Percentiles rank a stretch among this genome's conserved stretches.
These are phyloP conservation scores for Halcyon leucocephala DNA, from an alignment of 2,797 vertebrate species.

Conservation along the genomic window DNA sequence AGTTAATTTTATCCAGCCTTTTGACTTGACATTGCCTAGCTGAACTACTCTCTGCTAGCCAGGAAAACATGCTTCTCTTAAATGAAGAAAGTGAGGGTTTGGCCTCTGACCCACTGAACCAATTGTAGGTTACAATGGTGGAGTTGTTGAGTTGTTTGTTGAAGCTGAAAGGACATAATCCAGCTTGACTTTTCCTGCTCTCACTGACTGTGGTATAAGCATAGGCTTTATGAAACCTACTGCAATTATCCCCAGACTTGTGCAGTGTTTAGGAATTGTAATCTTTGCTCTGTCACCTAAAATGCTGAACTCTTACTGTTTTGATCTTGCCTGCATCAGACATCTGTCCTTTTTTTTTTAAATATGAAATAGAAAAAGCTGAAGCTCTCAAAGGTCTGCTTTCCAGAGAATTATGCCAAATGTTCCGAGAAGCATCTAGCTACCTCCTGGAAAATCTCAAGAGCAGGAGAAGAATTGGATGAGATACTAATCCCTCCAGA, in stretches of 20 bases:
- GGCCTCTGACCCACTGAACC: not conserved
- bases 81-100: not conserved
- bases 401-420: not conserved
- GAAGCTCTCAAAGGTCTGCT: not conserved
- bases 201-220: not conserved
- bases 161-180: not conserved
- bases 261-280: not conserved
- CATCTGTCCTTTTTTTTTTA: not conserved
- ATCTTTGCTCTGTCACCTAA: not conserved
- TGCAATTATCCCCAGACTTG: not conserved
- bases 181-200: not conserved
- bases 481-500: not conserved
- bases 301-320: not conserved
- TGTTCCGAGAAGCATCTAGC: not conserved
- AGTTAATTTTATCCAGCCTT: not conserved
- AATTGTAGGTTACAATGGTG: not conserved
- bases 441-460: not conserved
- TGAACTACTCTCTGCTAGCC: not conserved
- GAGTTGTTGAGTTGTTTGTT: not conserved
- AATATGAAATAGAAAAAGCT: not conserved
- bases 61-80: not conserved
- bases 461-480: not conserved
- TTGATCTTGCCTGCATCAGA: not conserved
- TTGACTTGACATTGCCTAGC: not conserved
- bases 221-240: not conserved